Evolutionary conservation across 2,113 vertebrate species (phyloP).

Genomic region (Arothron firmamentum): DNA sequence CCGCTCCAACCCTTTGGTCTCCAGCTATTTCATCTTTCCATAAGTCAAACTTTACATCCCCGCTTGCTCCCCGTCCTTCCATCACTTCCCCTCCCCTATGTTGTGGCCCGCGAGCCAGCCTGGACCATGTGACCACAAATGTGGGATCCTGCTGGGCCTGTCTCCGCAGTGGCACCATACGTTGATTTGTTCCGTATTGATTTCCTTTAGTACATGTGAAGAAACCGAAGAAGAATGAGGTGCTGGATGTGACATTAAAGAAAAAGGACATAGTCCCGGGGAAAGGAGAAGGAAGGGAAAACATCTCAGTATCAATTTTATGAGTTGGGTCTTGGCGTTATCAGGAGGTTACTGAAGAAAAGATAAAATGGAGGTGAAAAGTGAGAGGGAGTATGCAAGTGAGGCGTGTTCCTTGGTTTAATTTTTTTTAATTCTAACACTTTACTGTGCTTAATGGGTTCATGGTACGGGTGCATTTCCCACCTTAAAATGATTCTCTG

Average conservation of each 20-base stretch:
- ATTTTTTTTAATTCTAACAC: constrained; percentile 37
- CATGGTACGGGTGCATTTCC: constrained; percentile 43
- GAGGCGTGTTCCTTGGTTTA: constrained; percentile 41
- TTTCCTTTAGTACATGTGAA: constrained; percentile 73
- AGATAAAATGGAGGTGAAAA: constrained; percentile 2
- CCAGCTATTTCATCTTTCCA: constrained; percentile 57
- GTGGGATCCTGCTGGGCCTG: constrained; percentile 37
- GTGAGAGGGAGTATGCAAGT: constrained; percentile 11
- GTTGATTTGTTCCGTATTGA: constrained; percentile 74
- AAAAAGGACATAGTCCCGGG: constrained; percentile 5
- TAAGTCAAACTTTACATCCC: constrained; percentile 65
- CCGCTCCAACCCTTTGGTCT: constrained; percentile 64
- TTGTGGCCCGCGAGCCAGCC: constrained; percentile 7
- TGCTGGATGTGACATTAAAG: constrained; percentile 58
- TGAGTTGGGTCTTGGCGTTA: constrained; percentile 39
- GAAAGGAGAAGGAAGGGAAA: constrained; percentile 26
- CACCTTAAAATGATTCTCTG: constrained; percentile 73
- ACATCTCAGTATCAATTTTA: constrained; percentile 48
- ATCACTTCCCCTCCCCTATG: constrained; percentile 30
- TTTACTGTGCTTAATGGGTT: constrained; percentile 56
- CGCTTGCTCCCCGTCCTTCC: constrained; percentile 46
- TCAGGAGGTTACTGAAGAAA: constrained; percentile 40
- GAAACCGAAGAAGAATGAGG: constrained; percentile 71
- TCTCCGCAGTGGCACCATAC: constrained; percentile 53
- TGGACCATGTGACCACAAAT: constrained; percentile 47